Percentiles rank a stretch among this genome's conserved stretches.
These are phyloP conservation scores for Eulithis testata DNA, from an alignment of 2,888 invertebrate genomes.

Conservation along the genomic window DNA sequence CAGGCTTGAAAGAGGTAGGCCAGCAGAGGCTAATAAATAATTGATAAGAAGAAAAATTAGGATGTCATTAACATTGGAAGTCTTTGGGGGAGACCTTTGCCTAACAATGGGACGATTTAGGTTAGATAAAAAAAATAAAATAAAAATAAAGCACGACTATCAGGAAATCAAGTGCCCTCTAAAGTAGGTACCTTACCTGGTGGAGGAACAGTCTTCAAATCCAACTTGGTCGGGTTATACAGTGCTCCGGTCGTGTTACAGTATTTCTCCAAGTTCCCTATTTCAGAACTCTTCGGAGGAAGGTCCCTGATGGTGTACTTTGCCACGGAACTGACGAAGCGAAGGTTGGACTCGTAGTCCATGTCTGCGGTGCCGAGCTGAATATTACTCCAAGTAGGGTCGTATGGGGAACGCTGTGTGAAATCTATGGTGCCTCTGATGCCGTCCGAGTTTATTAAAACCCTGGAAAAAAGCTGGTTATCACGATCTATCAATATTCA, in stretches of 20 bases:
- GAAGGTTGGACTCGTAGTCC: slow-evolving; percentile 88
- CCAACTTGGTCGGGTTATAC: slow-evolving; percentile 89
- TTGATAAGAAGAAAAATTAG: too few species aligned
- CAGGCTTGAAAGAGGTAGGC: too few species aligned
- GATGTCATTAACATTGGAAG: too few species aligned
- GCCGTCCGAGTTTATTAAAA: slow-evolving; percentile 90
- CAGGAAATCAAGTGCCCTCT: too few species aligned
- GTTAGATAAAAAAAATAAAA: too few species aligned
- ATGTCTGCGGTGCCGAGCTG: slow-evolving; percentile 87
- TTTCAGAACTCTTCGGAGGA: slow-evolving; percentile 81
- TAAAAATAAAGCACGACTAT: too few species aligned
- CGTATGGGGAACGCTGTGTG: slow-evolving; percentile 91
- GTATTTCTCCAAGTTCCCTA: slow-evolving; percentile 60
- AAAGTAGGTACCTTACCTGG: slow-evolving; percentile 76
- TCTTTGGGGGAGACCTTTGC: too few species aligned
- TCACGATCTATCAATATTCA: background rate
- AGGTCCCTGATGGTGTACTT: slow-evolving; percentile 89
- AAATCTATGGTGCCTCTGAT: slow-evolving; percentile 92
- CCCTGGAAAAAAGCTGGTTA: slow-evolving; percentile 69
- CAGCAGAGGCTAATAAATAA: too few species aligned
- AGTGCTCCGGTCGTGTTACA: slow-evolving; percentile 90
- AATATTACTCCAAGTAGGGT: slow-evolving; percentile 92
- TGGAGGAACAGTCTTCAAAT: slow-evolving; percentile 85
- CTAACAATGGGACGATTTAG: too few species aligned
- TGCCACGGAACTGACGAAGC: slow-evolving; percentile 89